phyloP scores from a whole-genome alignment of 2,113 vertebrate species.

The Limnothrissa miodon region DNA sequence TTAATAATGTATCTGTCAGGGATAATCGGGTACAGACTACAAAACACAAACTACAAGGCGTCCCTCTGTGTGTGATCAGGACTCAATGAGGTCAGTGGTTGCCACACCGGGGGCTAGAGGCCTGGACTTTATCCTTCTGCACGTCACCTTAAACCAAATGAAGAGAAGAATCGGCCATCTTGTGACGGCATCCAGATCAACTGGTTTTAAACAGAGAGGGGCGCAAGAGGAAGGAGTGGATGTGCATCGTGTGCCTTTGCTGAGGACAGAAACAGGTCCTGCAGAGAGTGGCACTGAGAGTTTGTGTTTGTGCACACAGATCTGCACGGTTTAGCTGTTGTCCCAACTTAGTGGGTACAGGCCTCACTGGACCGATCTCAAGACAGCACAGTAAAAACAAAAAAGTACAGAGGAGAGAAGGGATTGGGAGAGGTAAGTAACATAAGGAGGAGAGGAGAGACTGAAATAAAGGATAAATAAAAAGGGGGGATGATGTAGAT shows the following conservation, averaged over 20 bases:
- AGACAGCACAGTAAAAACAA: not conserved
- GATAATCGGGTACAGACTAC: not conserved
- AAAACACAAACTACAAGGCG: not conserved
- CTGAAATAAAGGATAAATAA: constrained; percentile 37
- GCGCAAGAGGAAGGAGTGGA: not conserved
- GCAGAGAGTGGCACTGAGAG: not conserved
- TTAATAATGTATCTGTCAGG: not conserved
- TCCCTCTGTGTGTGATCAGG: not conserved
- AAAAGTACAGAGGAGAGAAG: constrained; percentile 34
- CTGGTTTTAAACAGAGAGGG: not conserved
- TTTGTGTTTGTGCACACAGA: not conserved
- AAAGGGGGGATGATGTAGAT: constrained; percentile 24
- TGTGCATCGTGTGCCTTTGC: not conserved
- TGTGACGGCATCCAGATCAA: not conserved
- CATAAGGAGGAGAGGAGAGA: constrained; percentile 12
- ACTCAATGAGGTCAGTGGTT: not conserved
- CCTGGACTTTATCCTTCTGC: no score
- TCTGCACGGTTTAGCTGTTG: not conserved
- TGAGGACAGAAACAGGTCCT: not conserved
- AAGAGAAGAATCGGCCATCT: no score
- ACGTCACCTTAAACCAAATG: not conserved
- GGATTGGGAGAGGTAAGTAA: constrained; percentile 19
- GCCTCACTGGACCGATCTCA: not conserved
- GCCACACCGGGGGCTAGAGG: not conserved
- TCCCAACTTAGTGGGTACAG: not conserved